Evolutionary conservation across 2,113 vertebrate genomes (phyloP).

Genomic region (Corapipo altera): DNA sequence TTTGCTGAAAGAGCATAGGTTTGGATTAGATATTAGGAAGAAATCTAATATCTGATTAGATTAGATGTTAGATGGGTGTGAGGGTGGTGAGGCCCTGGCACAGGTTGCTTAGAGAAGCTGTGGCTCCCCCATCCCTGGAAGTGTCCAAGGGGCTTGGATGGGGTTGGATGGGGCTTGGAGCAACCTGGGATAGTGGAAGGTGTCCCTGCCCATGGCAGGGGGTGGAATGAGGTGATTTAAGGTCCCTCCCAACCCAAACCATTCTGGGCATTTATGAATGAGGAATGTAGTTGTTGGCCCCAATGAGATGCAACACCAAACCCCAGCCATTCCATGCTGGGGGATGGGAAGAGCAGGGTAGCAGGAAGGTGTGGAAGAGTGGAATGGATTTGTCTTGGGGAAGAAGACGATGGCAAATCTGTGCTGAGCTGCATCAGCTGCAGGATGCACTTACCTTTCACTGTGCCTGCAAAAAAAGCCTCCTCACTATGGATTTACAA

Average conservation of each 20-base stretch:
- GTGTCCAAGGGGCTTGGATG: too few relatives aligned
- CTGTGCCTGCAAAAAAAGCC: neutral
- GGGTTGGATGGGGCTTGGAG: neutral
- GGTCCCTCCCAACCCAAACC: neutral
- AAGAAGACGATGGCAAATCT: neutral
- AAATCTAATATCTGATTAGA: too few relatives aligned
- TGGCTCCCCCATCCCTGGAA: neutral
- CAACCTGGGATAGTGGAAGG: neutral
- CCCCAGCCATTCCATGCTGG: fast-evolving
- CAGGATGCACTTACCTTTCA: neutral
- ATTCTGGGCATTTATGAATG: neutral
- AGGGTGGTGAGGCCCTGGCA: neutral
- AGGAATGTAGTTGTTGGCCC: neutral
- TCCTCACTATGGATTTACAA: neutral
- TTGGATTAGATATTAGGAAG: neutral
- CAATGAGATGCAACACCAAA: neutral
- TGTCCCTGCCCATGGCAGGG: neutral
- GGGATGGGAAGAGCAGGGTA: neutral
- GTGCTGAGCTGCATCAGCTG: neutral
- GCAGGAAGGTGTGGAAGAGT: neutral
- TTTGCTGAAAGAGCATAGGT: neutral
- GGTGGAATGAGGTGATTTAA: neutral
- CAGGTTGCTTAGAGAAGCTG: neutral
- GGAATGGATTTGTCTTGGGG: neutral
- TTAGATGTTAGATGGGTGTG: neutral